A percentile compares a stretch with the other conserved stretches of the same genome.
These are phyloP conservation scores for Acrobasis consociella DNA, from an alignment of 2,888 invertebrate species.

Conservation along the genomic window DNA sequence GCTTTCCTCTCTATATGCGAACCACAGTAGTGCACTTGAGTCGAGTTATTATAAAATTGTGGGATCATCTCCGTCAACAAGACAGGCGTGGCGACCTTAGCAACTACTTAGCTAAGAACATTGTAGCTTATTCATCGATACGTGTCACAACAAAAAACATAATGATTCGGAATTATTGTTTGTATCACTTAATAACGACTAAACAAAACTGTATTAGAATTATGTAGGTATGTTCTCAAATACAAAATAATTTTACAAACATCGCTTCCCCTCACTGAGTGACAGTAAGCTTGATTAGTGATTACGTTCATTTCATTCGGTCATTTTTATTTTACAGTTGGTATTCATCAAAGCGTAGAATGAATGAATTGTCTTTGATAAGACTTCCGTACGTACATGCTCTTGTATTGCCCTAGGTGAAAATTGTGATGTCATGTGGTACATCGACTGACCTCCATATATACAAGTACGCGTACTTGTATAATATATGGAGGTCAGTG, in stretches of 20 bases:
- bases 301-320: not conserved
- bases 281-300: not conserved
- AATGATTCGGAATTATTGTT: not conserved
- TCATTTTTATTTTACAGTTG: not conserved
- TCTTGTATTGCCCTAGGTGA: too few relatives aligned
- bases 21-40: not conserved
- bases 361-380: not conserved
- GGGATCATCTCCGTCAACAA: slow-evolving; percentile 27
- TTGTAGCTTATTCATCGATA: not conserved
- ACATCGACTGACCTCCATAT: too few relatives aligned
- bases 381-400: too few relatives aligned
- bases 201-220: not conserved
- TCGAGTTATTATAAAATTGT: slow-evolving; percentile 2
- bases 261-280: not conserved
- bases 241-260: not conserved
- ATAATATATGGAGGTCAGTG: too few relatives aligned
- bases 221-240: not conserved
- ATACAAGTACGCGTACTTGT: too few relatives aligned
- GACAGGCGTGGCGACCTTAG: slow-evolving; percentile 34
- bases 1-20: not conserved
- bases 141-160: not conserved
- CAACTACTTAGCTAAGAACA: not conserved
- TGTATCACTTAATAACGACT: not conserved
- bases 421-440: too few relatives aligned
- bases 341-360: not conserved